Conservation (phyloP, 2,113 vertebrate species). For the Labeo catla region DNA sequence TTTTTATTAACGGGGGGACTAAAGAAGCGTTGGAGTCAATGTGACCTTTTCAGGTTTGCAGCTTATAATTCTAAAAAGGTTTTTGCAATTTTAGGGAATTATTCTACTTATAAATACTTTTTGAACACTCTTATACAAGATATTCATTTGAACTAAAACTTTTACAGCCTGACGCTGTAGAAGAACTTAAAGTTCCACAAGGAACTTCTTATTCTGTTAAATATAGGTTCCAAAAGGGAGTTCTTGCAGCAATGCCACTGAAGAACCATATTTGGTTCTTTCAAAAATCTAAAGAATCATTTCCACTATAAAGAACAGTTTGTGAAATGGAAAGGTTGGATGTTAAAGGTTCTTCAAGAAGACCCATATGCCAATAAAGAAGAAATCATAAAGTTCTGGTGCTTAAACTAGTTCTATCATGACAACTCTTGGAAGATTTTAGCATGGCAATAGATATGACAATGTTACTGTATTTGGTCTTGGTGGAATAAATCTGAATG, state of each 20-base stretch:
- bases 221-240: not conserved
- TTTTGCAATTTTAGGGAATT: not conserved
- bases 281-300: not conserved
- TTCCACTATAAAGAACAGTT: no score
- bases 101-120: not conserved
- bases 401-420: no score
- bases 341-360: no score
- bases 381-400: no score
- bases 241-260: not conserved
- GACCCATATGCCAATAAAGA: no score
- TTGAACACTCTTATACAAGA: not conserved
- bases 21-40: not conserved
- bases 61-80: not conserved
- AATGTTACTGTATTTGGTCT: no score
- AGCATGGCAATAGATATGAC: no score
- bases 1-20: conserved; percentile 15
- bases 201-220: not conserved
- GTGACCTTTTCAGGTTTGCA: not conserved
- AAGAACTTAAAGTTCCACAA: not conserved
- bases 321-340: no score
- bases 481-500: no score
- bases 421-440: no score
- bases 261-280: no score
- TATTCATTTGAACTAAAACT: not conserved
- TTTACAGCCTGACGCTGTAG: not conserved